Evolutionary conservation across 2,888 invertebrate species (phyloP).

Genomic region (Idaea dimidiata): DNA sequence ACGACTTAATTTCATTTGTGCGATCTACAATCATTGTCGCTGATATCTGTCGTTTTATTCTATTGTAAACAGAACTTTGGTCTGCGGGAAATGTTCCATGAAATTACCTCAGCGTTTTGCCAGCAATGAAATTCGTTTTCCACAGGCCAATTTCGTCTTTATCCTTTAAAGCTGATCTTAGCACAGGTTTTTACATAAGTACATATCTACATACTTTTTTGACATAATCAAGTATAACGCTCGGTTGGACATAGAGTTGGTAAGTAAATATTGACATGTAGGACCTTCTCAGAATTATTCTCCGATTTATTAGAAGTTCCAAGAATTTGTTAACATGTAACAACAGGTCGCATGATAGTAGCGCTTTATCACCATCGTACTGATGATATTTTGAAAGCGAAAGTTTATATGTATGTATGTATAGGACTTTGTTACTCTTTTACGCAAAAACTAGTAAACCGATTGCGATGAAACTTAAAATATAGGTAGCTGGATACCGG

Average conservation of each 20-base stretch:
- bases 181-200: conserved; percentile 15
- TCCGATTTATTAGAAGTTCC: no score
- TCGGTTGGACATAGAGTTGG: neutral
- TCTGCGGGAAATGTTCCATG: conserved; percentile 67
- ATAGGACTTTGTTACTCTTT: no score
- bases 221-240: neutral
- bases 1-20: neutral
- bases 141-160: conserved; percentile 52
- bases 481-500: no score
- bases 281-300: neutral
- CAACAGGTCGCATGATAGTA: no score
- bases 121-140: conserved; percentile 55
- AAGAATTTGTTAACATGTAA: no score
- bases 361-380: no score
- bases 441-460: no score
- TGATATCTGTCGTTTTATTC: neutral
- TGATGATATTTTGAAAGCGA: no score
- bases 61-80: conserved; percentile 10
- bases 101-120: conserved; percentile 68
- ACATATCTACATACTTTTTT: neutral
- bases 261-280: neutral
- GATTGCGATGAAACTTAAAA: no score
- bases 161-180: conserved; percentile 40
- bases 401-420: no score
- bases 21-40: neutral